These are phyloP conservation scores for Laticauda colubrina DNA, from an alignment of 2,113 vertebrate genomes.

Conservation along the genomic window DNA sequence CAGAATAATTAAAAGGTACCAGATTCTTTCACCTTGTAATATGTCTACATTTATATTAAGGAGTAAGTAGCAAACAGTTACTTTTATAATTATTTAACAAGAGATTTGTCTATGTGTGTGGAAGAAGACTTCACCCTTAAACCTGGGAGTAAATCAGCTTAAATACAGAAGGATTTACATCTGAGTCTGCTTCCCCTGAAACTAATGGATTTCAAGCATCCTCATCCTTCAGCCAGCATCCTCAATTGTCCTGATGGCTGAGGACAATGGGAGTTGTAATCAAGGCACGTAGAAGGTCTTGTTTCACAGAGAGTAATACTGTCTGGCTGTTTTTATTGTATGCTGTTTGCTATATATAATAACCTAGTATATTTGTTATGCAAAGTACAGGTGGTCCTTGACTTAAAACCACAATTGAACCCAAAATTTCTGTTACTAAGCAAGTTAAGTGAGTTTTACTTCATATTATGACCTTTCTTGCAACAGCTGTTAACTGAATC, in stretches of 20 bases:
- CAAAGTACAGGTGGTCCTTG: too few relatives aligned
- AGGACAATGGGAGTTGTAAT: neutral
- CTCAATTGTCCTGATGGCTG: neutral
- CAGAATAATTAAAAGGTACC: neutral
- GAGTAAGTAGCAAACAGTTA: neutral
- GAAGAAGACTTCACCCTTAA: neutral
- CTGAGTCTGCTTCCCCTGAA: neutral
- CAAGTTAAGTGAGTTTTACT: too few relatives aligned
- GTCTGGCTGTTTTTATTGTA: neutral
- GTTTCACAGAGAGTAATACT: neutral
- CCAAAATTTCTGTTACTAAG: too few relatives aligned
- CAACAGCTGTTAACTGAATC: too few relatives aligned
- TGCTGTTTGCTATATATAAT: neutral
- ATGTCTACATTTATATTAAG: neutral
- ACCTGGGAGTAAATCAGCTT: neutral
- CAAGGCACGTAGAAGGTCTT: neutral
- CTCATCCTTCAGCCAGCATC: neutral
- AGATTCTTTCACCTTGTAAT: neutral
- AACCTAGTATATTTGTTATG: too few relatives aligned
- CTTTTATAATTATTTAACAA: neutral
- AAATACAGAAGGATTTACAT: neutral
- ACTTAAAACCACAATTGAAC: too few relatives aligned
- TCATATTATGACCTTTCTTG: too few relatives aligned
- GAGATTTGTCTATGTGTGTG: neutral
- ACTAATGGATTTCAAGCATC: neutral